Percentiles rank a stretch among this genome's conserved stretches.
These are phyloP conservation scores for Melipona quadrifasciata DNA, from an alignment of 1,140 invertebrate species.

Conservation along the genomic window DNA sequence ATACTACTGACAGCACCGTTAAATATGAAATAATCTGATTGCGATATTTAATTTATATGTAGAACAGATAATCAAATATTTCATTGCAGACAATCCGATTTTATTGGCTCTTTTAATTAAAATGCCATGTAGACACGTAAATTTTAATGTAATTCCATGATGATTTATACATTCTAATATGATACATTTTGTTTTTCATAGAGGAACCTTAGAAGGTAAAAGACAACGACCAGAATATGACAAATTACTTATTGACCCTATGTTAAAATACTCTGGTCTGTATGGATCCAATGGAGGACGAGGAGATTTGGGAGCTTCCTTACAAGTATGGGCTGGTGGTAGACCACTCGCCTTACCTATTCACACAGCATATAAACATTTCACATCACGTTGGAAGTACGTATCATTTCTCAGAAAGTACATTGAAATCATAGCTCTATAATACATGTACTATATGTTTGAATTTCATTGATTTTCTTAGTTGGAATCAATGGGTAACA, in stretches of 20 bases:
- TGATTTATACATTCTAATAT: neutral
- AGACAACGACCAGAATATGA: conserved; percentile 93
- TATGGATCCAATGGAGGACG: conserved; percentile 88
- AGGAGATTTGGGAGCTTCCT: conserved; percentile 93
- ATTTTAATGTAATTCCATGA: neutral
- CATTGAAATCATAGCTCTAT: neutral
- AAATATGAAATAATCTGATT: conserved; percentile 55
- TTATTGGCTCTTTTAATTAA: conserved; percentile 10
- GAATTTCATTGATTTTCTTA: conserved; percentile 74
- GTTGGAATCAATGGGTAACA: conserved; percentile 99
- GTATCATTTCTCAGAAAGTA: conserved; percentile 67
- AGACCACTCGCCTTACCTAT: conserved; percentile 93
- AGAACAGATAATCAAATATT: conserved; percentile 5
- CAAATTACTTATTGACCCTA: conserved; percentile 92
- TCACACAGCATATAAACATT: conserved; percentile 95
- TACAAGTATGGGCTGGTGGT: conserved; percentile 93
- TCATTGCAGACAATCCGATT: neutral
- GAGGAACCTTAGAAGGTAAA: conserved; percentile 96
- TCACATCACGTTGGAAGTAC: conserved; percentile 96
- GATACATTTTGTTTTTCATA: conserved; percentile 78
- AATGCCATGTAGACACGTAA: neutral
- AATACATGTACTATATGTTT: neutral
- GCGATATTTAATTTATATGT: conserved; percentile 30
- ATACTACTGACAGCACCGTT: conserved; percentile 16
- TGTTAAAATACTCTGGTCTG: conserved; percentile 94